phyloP scores from a whole-genome alignment of 2,113 vertebrate species.

The Talpa occidentalis region DNA sequence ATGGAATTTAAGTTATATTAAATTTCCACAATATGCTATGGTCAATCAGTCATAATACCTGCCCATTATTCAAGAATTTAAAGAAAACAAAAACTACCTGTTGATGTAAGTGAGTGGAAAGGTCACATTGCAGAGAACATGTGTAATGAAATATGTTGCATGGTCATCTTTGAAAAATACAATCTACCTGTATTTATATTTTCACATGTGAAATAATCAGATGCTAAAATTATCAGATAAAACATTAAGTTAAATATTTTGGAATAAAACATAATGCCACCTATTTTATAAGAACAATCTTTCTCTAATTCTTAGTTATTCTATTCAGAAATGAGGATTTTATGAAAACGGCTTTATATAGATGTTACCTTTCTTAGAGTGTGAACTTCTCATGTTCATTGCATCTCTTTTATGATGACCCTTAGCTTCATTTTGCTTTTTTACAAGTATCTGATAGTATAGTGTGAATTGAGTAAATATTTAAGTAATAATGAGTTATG shows the following conservation, averaged over 20 bases:
- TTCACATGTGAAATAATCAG: not conserved
- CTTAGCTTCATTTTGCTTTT: not conserved
- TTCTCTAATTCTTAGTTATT: not conserved
- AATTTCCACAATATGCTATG: not conserved
- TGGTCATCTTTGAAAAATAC: not conserved
- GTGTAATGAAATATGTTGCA: not conserved
- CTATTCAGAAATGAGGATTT: not conserved
- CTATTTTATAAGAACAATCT: not conserved
- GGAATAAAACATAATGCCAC: not conserved
- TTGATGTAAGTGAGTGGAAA: not conserved
- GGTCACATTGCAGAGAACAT: not conserved
- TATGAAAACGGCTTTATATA: not conserved
- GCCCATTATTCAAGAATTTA: not conserved
- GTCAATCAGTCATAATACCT: not conserved
- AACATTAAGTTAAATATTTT: not conserved
- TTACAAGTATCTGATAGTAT: not conserved
- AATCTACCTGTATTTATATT: not conserved
- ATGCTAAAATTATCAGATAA: not conserved
- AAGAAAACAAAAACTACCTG: not conserved
- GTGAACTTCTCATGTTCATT: not conserved
- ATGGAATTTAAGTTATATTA: not conserved
- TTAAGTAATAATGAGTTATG: not conserved
- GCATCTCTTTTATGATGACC: not conserved
- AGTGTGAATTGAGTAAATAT: not conserved
- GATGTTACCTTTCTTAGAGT: not conserved